Conservation (phyloP, 2,113 vertebrate genomes). For the Turnix velox region DNA sequence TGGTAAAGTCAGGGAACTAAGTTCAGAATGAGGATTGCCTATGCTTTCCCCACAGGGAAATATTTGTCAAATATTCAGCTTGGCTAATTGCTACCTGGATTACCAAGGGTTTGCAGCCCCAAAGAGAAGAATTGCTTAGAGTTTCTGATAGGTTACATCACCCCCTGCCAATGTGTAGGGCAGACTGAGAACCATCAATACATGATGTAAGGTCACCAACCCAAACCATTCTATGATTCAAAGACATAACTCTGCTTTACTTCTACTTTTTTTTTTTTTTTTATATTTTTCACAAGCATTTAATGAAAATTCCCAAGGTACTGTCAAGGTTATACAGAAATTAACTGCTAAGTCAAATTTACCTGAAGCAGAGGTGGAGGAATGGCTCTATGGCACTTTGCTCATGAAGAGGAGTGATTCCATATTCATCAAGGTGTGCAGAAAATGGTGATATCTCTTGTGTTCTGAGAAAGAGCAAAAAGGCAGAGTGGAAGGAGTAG, state of each 20-base stretch:
- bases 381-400: neutral
- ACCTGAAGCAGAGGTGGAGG: neutral
- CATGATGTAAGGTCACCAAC: no score
- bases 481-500: neutral
- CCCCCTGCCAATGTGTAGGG: neutral
- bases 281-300: neutral
- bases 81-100: conserved; percentile 68
- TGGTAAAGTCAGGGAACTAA: neutral
- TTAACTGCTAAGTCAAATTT: neutral
- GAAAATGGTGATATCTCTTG: neutral
- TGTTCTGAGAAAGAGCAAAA: conserved; percentile 14
- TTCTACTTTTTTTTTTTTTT: neutral
- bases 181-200: conserved; percentile 19
- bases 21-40: conserved; percentile 44
- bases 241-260: neutral
- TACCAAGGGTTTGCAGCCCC: conserved; percentile 46
- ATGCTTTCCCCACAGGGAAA: conserved; percentile 46
- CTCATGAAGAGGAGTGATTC: neutral
- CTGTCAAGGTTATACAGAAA: neutral
- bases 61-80: conserved; percentile 62
- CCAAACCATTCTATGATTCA: no score
- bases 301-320: neutral
- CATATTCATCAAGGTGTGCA: neutral
- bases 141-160: conserved; percentile 26
- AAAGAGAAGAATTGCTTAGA: conserved; percentile 43